phyloP scores from a whole-genome alignment of 2,113 vertebrate species.

The Bubo blakistoni region DNA sequence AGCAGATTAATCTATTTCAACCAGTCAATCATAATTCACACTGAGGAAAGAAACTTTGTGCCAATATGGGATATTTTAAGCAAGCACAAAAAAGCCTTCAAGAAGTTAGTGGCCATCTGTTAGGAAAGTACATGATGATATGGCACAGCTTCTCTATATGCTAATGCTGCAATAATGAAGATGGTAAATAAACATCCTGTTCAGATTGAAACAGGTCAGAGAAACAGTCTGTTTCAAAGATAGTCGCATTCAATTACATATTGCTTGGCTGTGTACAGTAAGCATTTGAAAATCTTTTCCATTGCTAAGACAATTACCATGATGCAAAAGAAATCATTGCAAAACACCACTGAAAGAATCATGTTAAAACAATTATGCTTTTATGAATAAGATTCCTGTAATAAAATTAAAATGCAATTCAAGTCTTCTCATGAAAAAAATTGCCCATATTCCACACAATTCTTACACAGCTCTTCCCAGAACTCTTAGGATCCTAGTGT shows the following conservation, averaged over 20 bases:
- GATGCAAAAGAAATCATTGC: neutral
- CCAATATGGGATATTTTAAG: slow-evolving; percentile 8
- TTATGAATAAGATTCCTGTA: neutral
- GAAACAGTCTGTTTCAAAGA: neutral
- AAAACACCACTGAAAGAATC: neutral
- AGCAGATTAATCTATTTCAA: neutral
- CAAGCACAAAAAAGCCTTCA: slow-evolving; percentile 15
- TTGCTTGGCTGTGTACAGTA: neutral
- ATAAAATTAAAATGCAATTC: neutral
- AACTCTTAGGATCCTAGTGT: neutral
- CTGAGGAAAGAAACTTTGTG: slow-evolving; percentile 7
- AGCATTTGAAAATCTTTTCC: neutral
- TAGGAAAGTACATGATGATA: slow-evolving; percentile 1
- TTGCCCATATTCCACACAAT: neutral
- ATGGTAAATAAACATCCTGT: slow-evolving; percentile 37
- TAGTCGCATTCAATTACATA: neutral
- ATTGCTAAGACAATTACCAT: neutral
- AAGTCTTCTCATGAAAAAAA: neutral
- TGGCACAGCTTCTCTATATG: slow-evolving; percentile 6
- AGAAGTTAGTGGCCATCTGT: slow-evolving; percentile 49
- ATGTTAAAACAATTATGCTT: neutral
- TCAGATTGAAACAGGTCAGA: slow-evolving; percentile 35
- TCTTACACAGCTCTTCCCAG: neutral
- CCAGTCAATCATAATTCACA: neutral
- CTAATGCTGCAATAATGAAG: slow-evolving; percentile 28